Conservation (phyloP, 2,888 invertebrate species). For the Frankliniella intonsa region DNA sequence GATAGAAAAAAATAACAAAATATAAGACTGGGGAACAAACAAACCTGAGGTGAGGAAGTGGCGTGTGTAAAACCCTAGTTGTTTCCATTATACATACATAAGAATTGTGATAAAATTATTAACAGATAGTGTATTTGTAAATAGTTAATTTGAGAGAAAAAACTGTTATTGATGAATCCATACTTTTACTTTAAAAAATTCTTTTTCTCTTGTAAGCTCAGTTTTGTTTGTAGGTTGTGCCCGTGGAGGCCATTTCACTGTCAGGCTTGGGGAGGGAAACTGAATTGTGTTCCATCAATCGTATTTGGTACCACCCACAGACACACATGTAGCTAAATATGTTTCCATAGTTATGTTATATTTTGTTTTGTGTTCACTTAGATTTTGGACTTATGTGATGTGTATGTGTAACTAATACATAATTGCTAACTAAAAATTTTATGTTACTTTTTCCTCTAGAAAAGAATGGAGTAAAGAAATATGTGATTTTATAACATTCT, state of each 20-base stretch:
- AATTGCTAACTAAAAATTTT: not conserved
- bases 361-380: not conserved
- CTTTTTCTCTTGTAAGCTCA: slow-evolving; percentile 5
- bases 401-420: not conserved
- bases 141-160: slow-evolving; percentile 8
- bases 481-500: too few species aligned
- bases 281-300: not conserved
- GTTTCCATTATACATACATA: slow-evolving; percentile 13
- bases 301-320: not conserved
- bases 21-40: slow-evolving; percentile 24
- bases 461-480: too few species aligned
- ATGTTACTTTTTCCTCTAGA: not conserved
- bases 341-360: not conserved
- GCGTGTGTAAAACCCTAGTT: not conserved
- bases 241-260: slow-evolving; percentile 9
- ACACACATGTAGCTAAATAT: not conserved
- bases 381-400: not conserved
- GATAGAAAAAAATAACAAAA: not conserved
- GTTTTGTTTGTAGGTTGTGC: slow-evolving; percentile 7
- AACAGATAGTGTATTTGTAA: slow-evolving; percentile 15
- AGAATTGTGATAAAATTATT: slow-evolving; percentile 12
- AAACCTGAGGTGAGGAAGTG: slow-evolving; percentile 2
- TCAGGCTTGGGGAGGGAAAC: not conserved
- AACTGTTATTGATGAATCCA: slow-evolving; percentile 7
- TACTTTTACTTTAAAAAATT: slow-evolving; percentile 9